A percentile compares a stretch with the other conserved stretches of the same genome.
These are phyloP conservation scores for Lepidochrysops patricia DNA, from an alignment of 2,888 invertebrate genomes.

Conservation along the genomic window DNA sequence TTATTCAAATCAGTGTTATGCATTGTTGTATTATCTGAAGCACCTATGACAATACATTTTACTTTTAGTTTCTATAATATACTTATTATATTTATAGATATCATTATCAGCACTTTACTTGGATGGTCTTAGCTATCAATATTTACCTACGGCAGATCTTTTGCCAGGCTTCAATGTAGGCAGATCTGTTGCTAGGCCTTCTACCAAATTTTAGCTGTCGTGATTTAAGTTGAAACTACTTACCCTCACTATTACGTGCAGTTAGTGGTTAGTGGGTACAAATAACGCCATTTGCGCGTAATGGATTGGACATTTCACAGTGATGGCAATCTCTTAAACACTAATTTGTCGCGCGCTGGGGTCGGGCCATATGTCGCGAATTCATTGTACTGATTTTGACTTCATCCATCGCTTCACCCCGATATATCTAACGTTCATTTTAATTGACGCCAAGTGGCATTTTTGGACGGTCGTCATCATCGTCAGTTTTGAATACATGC, in stretches of 20 bases:
- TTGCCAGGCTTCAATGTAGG: no score
- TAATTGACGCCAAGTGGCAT: constrained; percentile 33
- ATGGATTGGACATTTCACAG: constrained; percentile 58
- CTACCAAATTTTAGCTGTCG: background rate
- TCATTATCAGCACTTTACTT: background rate
- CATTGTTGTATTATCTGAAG: background rate
- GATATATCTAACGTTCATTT: constrained; percentile 36
- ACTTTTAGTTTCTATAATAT: background rate
- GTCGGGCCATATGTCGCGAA: constrained; percentile 58
- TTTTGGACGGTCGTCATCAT: background rate
- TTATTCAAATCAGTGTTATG: constrained; percentile 1
- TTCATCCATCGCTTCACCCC: constrained; percentile 12
- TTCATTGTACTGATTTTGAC: constrained; percentile 22
- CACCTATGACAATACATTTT: background rate
- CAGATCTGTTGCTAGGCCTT: no score
- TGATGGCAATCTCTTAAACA: constrained; percentile 66
- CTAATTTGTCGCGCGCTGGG: constrained; percentile 47
- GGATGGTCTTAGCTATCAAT: background rate
- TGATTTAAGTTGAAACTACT: background rate
- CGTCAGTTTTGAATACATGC: no score
- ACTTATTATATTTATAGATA: background rate
- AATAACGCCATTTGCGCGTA: constrained; percentile 64
- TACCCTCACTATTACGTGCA: background rate
- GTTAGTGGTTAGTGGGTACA: constrained; percentile 23
- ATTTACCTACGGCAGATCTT: no score